These are phyloP conservation scores for Apocrypta bakeri DNA, from an alignment of 1,140 invertebrate genomes.

Conservation along the genomic window DNA sequence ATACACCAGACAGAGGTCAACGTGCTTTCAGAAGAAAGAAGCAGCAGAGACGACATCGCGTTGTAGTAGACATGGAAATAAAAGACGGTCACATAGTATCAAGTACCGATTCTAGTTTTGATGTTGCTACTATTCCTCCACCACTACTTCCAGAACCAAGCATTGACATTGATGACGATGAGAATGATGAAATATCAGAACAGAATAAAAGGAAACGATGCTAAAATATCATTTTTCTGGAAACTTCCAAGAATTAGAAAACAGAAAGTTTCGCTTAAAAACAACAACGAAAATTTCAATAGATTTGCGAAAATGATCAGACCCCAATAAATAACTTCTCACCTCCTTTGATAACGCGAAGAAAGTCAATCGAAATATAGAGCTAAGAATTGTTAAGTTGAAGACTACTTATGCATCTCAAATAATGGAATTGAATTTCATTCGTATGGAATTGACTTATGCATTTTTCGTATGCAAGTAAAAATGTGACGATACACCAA, in stretches of 20 bases:
- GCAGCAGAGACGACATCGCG: conserved; percentile 69
- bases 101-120: conserved; percentile 80
- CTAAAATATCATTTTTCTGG: background rate
- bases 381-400: conserved; percentile 3
- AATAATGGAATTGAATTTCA: conserved; percentile 45
- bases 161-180: conserved; percentile 77
- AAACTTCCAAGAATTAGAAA: background rate
- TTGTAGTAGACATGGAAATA: conserved; percentile 70
- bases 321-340: background rate
- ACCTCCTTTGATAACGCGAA: conserved; percentile 7
- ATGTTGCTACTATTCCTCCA: conserved; percentile 80
- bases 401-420: conserved; percentile 23
- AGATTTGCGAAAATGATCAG: background rate
- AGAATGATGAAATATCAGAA: conserved; percentile 65
- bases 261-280: conserved; percentile 1
- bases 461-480: background rate
- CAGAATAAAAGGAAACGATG: conserved; percentile 41
- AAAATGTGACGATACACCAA: conserved; percentile 45
- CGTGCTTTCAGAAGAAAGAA: conserved; percentile 68
- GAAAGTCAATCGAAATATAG: conserved; percentile 35
- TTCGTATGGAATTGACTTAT: conserved; percentile 39
- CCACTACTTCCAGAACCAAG: conserved; percentile 77
- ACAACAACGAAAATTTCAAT: conserved; percentile 24
- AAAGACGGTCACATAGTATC: conserved; percentile 72
- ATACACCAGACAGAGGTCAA: conserved; percentile 69